Evolutionary conservation across 2,888 invertebrate species (phyloP).

Genomic region (Agrenia bidenticulata): DNA sequence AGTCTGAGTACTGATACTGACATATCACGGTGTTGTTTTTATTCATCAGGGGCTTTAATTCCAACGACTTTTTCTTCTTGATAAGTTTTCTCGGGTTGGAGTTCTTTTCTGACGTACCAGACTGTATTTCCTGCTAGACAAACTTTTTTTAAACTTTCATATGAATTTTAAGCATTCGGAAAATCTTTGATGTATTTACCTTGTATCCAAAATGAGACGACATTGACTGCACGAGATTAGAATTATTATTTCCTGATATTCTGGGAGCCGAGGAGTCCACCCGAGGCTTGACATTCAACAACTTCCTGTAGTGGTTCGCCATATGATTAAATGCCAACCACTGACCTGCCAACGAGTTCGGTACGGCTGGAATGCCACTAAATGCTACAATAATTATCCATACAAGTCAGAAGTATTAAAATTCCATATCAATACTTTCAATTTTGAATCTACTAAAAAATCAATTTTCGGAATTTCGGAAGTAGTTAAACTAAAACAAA

Average conservation of each 20-base stretch:
- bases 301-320: conserved; percentile 51
- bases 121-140: too few relatives aligned
- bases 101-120: too few relatives aligned
- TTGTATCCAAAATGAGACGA: too few relatives aligned
- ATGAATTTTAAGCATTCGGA: too few relatives aligned
- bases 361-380: conserved; percentile 36
- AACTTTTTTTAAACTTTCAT: too few relatives aligned
- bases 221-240: background rate
- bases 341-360: conserved; percentile 45
- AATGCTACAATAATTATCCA: conserved; percentile 29
- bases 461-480: background rate
- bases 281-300: conserved; percentile 49
- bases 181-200: too few relatives aligned
- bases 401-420: background rate
- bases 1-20: too few relatives aligned
- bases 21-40: background rate
- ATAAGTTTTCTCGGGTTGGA: too few relatives aligned
- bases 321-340: conserved; percentile 51
- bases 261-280: conserved; percentile 28
- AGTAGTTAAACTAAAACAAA: background rate
- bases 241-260: background rate
- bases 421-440: background rate
- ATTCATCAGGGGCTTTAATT: background rate
- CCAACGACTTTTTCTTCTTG: background rate
- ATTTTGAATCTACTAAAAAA: background rate